Conservation (phyloP, 2,113 vertebrate genomes). For the Danionella cerebrum region DNA sequence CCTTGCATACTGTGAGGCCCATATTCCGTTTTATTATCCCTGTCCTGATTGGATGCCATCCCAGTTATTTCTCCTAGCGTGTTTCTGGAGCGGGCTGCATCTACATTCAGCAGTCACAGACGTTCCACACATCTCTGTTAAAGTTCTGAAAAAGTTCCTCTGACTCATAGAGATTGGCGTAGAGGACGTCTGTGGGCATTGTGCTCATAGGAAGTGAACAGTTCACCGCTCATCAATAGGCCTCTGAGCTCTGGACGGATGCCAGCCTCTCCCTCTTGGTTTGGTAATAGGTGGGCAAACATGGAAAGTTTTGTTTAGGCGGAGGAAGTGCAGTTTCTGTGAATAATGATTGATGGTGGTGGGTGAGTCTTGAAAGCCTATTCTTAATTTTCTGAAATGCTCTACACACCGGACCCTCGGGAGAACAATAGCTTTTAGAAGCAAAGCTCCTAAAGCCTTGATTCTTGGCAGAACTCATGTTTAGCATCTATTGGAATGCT, state of each 20-base stretch:
- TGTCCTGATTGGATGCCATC: constrained; percentile 23
- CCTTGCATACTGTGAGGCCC: constrained; percentile 7
- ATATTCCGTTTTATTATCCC: constrained; percentile 32
- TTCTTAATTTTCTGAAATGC: constrained; percentile 14
- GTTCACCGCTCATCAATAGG: constrained; percentile 38
- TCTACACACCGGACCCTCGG: background rate
- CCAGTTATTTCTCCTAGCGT: constrained; percentile 5
- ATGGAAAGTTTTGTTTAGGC: constrained; percentile 9
- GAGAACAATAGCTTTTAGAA: background rate
- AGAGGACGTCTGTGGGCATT: constrained; percentile 26
- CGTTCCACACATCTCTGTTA: background rate
- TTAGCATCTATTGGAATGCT: background rate
- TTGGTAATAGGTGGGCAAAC: constrained; percentile 24
- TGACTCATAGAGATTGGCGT: constrained; percentile 5
- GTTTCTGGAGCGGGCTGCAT: no score
- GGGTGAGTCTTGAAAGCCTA: constrained; percentile 1
- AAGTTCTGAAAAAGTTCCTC: constrained; percentile 19
- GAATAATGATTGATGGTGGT: constrained; percentile 34
- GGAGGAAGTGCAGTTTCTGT: constrained; percentile 14
- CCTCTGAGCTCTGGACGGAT: constrained; percentile 28
- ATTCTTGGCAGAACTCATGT: background rate
- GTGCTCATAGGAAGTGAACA: constrained; percentile 30
- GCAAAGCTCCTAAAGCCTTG: background rate
- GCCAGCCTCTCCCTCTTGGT: constrained; percentile 21
- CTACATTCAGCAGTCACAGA: background rate